Evolutionary conservation across 2,113 vertebrate species (phyloP).

Genomic region (Lophochroa leadbeateri): DNA sequence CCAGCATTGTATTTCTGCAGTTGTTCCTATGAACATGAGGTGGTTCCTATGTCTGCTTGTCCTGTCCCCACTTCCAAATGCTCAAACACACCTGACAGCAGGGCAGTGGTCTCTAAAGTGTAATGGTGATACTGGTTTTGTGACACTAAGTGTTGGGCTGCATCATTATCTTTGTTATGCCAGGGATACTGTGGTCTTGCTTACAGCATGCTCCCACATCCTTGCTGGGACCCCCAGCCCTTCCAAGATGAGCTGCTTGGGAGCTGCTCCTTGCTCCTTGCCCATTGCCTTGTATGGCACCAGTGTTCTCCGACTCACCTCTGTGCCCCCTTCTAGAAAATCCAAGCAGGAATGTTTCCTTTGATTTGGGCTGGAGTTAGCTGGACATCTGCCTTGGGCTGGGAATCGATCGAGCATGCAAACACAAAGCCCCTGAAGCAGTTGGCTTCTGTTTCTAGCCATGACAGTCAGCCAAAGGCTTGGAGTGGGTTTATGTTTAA

Average conservation of each 20-base stretch:
- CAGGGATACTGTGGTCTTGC: not conserved
- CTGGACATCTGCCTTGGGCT: not conserved
- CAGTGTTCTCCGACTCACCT: rapidly evolving
- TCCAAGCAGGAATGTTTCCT: not conserved
- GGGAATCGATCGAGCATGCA: not conserved
- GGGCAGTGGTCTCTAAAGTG: not conserved
- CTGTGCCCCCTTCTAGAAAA: not conserved
- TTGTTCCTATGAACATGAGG: not conserved
- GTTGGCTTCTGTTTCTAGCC: conserved; percentile 53
- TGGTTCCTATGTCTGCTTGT: not conserved
- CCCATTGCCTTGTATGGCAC: not conserved
- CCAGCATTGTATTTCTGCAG: not conserved
- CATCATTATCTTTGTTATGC: not conserved
- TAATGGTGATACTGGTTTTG: not conserved
- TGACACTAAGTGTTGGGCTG: not conserved
- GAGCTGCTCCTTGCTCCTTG: not conserved
- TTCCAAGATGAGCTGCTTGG: not conserved
- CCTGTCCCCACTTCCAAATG: not conserved
- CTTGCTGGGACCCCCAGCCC: not conserved
- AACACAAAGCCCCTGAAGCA: conserved; percentile 28
- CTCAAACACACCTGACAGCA: not conserved
- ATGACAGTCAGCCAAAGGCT: conserved; percentile 21
- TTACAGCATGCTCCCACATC: not conserved
- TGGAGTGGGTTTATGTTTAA: conserved; percentile 56
- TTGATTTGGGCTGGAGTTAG: conserved; percentile 25